These are phyloP conservation scores for Abscondita cerata DNA, from an alignment of 2,888 invertebrate species.

Conservation along the genomic window DNA sequence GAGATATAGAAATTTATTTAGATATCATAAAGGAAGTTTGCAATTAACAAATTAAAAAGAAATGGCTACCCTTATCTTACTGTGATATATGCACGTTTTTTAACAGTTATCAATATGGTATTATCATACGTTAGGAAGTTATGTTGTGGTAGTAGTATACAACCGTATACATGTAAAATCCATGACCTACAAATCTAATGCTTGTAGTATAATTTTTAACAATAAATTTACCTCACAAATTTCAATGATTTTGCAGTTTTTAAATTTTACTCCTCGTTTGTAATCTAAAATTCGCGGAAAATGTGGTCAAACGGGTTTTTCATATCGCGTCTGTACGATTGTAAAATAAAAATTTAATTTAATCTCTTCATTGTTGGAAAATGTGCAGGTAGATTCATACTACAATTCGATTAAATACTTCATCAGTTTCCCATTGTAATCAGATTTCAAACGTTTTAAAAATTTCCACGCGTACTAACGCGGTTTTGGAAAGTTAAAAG, in stretches of 20 bases:
- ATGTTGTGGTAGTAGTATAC: not conserved
- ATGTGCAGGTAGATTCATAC: not conserved
- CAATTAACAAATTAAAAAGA: too few relatives aligned
- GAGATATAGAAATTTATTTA: too few relatives aligned
- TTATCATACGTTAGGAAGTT: not conserved
- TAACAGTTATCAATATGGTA: too few relatives aligned
- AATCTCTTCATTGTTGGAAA: too few relatives aligned
- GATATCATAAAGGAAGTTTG: too few relatives aligned
- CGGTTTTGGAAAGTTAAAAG: constrained; percentile 25
- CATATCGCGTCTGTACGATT: not conserved
- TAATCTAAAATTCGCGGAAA: constrained; percentile 31
- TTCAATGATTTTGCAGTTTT: constrained; percentile 18
- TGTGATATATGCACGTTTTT: too few relatives aligned
- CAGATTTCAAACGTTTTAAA: constrained; percentile 19
- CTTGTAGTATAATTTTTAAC: constrained; percentile 18
- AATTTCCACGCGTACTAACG: constrained; percentile 21
- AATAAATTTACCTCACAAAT: constrained; percentile 21
- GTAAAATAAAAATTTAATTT: too few relatives aligned
- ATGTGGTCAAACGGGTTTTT: constrained; percentile 35
- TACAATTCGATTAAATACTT: not conserved
- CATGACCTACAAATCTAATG: constrained; percentile 21
- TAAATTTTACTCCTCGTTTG: constrained; percentile 23
- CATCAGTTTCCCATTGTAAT: constrained; percentile 13
- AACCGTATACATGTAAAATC: constrained; percentile 20
- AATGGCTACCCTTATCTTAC: too few relatives aligned